Conservation (phyloP, 2,888 invertebrate genomes). For the Strigamia crassipes region DNA sequence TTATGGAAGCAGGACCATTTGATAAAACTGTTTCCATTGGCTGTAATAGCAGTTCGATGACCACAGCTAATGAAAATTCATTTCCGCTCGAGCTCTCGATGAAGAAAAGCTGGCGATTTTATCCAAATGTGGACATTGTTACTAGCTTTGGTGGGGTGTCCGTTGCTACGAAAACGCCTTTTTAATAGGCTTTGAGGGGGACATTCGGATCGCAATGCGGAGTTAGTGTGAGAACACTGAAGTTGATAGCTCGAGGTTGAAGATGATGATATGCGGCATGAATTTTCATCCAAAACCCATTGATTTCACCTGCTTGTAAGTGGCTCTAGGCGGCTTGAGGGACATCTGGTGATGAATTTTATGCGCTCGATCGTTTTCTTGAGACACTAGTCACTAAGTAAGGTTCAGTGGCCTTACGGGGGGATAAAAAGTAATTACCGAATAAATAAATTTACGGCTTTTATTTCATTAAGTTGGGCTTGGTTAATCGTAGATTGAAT, state of each 20-base stretch:
- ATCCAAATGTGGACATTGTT: no score
- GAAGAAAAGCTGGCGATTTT: no score
- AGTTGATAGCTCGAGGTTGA: slow-evolving; percentile 18
- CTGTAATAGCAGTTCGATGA: neutral
- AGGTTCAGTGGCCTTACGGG: neutral
- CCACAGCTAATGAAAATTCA: no score
- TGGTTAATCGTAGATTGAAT: neutral
- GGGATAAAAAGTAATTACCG: neutral
- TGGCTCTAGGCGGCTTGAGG: slow-evolving; percentile 28
- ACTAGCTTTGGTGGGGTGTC: no score
- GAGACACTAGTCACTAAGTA: neutral
- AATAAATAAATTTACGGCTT: neutral
- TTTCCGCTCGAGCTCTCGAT: no score
- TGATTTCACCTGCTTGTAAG: slow-evolving; percentile 40
- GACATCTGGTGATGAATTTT: slow-evolving; percentile 40
- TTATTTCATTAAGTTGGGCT: neutral
- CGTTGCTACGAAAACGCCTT: neutral
- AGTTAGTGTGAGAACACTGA: neutral
- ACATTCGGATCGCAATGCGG: neutral
- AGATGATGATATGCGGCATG: slow-evolving; percentile 28
- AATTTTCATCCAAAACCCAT: slow-evolving; percentile 40
- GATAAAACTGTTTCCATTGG: neutral
- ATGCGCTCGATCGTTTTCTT: slow-evolving; percentile 39
- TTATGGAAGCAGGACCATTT: neutral
- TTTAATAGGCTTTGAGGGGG: slow-evolving; percentile 20